Evolutionary conservation across 2,888 invertebrate genomes (phyloP).

Genomic region (Ormyrus thymus): DNA sequence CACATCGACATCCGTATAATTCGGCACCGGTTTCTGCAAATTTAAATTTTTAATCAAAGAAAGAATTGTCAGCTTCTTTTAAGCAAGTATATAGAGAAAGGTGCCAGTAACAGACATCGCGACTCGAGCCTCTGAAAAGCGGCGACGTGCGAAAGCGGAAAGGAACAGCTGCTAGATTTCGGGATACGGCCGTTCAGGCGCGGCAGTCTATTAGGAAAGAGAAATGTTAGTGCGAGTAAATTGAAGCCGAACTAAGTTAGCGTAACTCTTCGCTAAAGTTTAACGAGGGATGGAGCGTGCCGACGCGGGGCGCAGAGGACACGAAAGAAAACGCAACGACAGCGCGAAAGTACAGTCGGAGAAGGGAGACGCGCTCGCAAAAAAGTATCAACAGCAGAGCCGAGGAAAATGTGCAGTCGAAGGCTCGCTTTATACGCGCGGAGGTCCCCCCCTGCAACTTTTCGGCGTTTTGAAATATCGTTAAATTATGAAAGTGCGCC

Average conservation of each 20-base stretch:
- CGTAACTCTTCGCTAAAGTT: conserved; percentile 69
- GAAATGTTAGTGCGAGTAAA: conserved; percentile 70
- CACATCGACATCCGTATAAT: conserved; percentile 68
- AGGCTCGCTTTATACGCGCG: not conserved
- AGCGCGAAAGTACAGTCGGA: conserved; percentile 12
- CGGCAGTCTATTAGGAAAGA: conserved; percentile 64
- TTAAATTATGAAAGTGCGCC: conserved; percentile 61
- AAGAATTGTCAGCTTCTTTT: not conserved
- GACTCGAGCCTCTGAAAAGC: not conserved
- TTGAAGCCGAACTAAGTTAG: conserved; percentile 70
- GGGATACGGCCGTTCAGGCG: conserved; percentile 13
- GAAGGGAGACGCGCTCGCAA: conserved; percentile 11
- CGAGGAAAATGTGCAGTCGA: conserved; percentile 1
- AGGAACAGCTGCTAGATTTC: conserved; percentile 10
- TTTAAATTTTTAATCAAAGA: conserved; percentile 16
- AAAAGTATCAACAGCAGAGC: conserved; percentile 43
- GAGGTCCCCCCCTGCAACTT: conserved; percentile 51
- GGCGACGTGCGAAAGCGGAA: not conserved
- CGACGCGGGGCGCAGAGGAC: not conserved
- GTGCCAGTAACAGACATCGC: no score
- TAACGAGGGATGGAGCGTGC: conserved; percentile 58
- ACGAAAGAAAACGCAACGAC: conserved; percentile 24
- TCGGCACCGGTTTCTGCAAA: conserved; percentile 63
- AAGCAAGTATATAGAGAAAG: no score
- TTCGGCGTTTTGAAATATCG: conserved; percentile 56